These are phyloP conservation scores for Cotesia glomerata DNA, from an alignment of 1,140 invertebrate species.

Conservation along the genomic window DNA sequence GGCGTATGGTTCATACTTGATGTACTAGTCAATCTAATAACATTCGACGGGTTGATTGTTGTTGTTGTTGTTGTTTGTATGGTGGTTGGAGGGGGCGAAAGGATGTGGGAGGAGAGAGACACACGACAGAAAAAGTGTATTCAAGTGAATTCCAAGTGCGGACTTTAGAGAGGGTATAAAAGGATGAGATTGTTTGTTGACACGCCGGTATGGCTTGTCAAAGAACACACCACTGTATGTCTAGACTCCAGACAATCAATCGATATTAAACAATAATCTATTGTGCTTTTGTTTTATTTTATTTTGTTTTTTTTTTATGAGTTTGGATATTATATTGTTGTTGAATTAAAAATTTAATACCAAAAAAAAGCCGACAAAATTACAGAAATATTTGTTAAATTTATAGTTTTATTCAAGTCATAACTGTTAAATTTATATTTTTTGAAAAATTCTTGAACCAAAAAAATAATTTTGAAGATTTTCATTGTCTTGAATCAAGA, in stretches of 20 bases:
- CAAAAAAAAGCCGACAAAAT: too few species aligned
- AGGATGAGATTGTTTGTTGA: slow-evolving; percentile 4
- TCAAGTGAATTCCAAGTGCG: background rate
- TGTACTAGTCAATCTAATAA: background rate
- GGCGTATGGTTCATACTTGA: background rate
- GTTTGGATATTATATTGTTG: background rate
- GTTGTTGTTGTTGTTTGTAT: background rate
- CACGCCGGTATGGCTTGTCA: slow-evolving; percentile 3
- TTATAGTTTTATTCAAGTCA: too few species aligned
- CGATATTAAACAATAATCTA: slow-evolving; percentile 1
- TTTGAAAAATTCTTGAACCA: too few species aligned
- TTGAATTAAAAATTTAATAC: background rate
- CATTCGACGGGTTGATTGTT: background rate
- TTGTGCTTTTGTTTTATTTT: background rate
- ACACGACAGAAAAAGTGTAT: background rate
- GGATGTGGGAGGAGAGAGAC: background rate
- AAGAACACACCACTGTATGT: background rate
- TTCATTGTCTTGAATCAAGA: too few species aligned
- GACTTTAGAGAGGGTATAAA: background rate
- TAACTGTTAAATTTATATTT: too few species aligned
- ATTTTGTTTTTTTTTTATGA: background rate
- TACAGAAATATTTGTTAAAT: too few species aligned
- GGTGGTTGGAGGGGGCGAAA: background rate
- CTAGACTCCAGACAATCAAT: slow-evolving; percentile 12
- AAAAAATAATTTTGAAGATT: too few species aligned